These are phyloP conservation scores for Noctua comes DNA, from an alignment of 2,888 invertebrate genomes.

Conservation along the genomic window DNA sequence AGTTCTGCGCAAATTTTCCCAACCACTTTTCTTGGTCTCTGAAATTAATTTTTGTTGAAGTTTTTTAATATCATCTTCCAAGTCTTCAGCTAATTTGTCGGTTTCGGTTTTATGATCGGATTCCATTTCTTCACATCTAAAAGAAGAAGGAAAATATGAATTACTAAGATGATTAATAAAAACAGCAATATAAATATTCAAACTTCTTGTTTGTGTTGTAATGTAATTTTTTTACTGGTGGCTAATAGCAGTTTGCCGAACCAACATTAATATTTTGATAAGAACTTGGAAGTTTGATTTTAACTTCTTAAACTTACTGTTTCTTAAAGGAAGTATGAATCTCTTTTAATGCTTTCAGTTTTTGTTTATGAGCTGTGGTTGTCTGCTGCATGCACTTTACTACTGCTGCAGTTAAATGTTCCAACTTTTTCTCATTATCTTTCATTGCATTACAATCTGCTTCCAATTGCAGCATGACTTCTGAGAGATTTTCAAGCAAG, in stretches of 20 bases:
- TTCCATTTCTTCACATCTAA: constrained; percentile 82
- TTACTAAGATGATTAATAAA: not conserved
- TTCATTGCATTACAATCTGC: constrained; percentile 80
- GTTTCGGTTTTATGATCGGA: constrained; percentile 77
- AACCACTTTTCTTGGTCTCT: constrained; percentile 82
- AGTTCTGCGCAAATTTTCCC: constrained; percentile 80
- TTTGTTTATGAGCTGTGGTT: constrained; percentile 79
- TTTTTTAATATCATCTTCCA: constrained; percentile 81
- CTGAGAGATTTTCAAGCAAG: constrained; percentile 76
- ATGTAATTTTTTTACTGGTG: not conserved
- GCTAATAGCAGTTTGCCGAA: not conserved
- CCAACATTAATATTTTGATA: not conserved
- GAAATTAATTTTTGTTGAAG: constrained; percentile 82
- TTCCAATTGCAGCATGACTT: constrained; percentile 78
- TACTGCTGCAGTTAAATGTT: constrained; percentile 79
- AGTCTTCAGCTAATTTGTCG: constrained; percentile 79
- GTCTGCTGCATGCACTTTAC: constrained; percentile 84
- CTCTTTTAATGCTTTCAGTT: constrained; percentile 79
- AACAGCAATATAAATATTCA: not conserved
- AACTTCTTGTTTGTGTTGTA: constrained; percentile 2
- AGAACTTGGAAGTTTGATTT: not conserved
- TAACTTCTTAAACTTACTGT: constrained; percentile 70
- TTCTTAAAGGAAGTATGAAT: constrained; percentile 78
- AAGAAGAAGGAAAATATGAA: constrained; percentile 29
- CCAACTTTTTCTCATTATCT: constrained; percentile 84